Base-by-base conservation (phyloP, 2,113 vertebrate genomes). In the Peromyscus polionotus region DNA sequence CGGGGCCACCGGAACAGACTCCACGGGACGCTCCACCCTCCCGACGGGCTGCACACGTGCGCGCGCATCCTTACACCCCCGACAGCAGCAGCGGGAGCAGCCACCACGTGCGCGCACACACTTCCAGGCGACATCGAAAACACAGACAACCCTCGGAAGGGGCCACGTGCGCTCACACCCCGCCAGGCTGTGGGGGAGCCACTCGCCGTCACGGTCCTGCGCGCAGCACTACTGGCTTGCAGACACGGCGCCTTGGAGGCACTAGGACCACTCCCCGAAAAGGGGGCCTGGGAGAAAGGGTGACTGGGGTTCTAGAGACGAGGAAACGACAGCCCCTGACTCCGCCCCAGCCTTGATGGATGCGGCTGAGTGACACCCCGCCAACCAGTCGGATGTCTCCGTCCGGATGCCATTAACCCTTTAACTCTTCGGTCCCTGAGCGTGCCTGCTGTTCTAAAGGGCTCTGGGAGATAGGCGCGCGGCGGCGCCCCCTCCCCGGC, bases 31-130 rank as follows among this genome's bases (percentile, higher is more conserved):
- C 80, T 54, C 94, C 76, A 51, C 90, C 88, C 39, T 39, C 65
- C 92, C 28, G 48, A 67, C 85, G 61, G 81, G 72, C 83, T 28
- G 54, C 83, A 63, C 97, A 81, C 59, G 93, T 93, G 97, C 91
- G 68, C 94, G 63, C 96, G 77, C 96, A 68, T 54, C 76, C 86
- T 63, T 24, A 57, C 94, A 90, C 80, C 91, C 96, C 33, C 76
- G 90, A 97, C 84, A 95, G 75, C 90, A 75, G 70, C 42, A 48
- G 94, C 85, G 67, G 92, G 77, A 95, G 76, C 94, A 90, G 88
- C 88, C 91, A 97, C 98, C 97, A 98, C 98, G 98, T 98, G 98
- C 97, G 73, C 92, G 4, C 95, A 88, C 97, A 97, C 96, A 97
- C 96, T 97, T 90, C 61, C 80, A 92, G 85, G 81, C n/a, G 85